Conservation (phyloP, 2,113 vertebrate species). For the Coreoperca whiteheadi region DNA sequence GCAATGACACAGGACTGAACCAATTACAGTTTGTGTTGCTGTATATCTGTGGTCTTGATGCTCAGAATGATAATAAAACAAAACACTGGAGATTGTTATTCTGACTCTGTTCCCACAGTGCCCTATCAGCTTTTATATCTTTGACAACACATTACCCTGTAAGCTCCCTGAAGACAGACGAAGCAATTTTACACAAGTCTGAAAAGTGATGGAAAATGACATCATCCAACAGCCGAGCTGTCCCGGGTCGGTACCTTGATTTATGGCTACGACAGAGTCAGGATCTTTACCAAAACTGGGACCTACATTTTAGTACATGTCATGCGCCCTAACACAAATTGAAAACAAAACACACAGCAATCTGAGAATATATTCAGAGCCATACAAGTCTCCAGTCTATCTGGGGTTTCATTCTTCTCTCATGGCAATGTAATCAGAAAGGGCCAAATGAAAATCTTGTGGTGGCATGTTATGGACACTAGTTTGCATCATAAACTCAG, state of each 20-base stretch:
- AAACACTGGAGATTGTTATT: conserved; percentile 68
- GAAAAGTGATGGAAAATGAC: conserved; percentile 76
- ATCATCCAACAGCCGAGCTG: conserved; percentile 60
- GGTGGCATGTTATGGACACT: conserved; percentile 52
- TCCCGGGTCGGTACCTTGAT: conserved; percentile 48
- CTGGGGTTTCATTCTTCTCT: conserved; percentile 49
- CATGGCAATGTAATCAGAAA: conserved; percentile 49
- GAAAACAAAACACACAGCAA: conserved; percentile 56
- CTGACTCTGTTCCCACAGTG: conserved; percentile 59
- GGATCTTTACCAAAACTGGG: conserved; percentile 49
- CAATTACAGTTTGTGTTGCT: conserved; percentile 58
- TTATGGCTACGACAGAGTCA: conserved; percentile 44
- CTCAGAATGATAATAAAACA: conserved; percentile 65
- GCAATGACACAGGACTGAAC: conserved; percentile 53
- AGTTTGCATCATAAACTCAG: conserved; percentile 59
- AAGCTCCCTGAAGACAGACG: conserved; percentile 70
- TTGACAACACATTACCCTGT: conserved; percentile 74
- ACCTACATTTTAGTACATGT: conserved; percentile 43
- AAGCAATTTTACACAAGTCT: conserved; percentile 75
- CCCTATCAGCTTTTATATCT: conserved; percentile 74
- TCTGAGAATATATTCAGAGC: conserved; percentile 42
- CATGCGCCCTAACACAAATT: conserved; percentile 46
- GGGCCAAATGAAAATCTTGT: conserved; percentile 57
- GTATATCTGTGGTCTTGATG: conserved; percentile 52
- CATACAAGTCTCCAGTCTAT: conserved; percentile 8